These are phyloP conservation scores for Saguinus midas DNA, from an alignment of 2,113 vertebrate genomes.

Conservation along the genomic window DNA sequence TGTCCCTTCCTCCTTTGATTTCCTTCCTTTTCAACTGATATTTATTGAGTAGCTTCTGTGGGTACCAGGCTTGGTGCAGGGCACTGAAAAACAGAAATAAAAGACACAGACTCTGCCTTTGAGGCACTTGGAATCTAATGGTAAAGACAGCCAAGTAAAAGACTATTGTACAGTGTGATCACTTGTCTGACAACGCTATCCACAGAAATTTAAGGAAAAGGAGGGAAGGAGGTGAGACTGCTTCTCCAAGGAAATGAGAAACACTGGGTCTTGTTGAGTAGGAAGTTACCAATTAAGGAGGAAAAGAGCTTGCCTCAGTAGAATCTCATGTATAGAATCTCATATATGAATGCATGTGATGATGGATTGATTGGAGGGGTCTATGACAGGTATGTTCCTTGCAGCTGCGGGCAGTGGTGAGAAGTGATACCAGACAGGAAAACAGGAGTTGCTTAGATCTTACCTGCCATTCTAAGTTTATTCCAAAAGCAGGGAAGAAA, in stretches of 20 bases:
- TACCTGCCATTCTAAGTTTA: neutral
- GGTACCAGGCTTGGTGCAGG: neutral
- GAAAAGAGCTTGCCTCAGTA: neutral
- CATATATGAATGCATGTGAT: neutral
- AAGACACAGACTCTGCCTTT: neutral
- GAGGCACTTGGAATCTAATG: neutral
- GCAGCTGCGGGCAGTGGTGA: neutral
- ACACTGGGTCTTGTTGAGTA: neutral
- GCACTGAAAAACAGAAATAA: neutral
- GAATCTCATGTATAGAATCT: neutral
- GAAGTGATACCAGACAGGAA: neutral
- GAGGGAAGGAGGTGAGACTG: neutral
- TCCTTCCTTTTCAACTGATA: neutral
- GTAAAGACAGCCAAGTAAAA: neutral
- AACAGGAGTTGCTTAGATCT: neutral
- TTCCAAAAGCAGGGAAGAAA: conserved; percentile 1
- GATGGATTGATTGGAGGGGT: neutral
- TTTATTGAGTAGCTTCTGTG: neutral
- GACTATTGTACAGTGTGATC: neutral
- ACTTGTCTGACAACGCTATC: neutral
- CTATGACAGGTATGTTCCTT: neutral
- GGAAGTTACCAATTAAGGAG: neutral
- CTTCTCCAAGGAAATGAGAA: neutral
- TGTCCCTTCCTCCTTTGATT: neutral
- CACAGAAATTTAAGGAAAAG: neutral